These are phyloP conservation scores for Pediacus dermestoides DNA, from an alignment of 2,888 invertebrate genomes.

Conservation along the genomic window DNA sequence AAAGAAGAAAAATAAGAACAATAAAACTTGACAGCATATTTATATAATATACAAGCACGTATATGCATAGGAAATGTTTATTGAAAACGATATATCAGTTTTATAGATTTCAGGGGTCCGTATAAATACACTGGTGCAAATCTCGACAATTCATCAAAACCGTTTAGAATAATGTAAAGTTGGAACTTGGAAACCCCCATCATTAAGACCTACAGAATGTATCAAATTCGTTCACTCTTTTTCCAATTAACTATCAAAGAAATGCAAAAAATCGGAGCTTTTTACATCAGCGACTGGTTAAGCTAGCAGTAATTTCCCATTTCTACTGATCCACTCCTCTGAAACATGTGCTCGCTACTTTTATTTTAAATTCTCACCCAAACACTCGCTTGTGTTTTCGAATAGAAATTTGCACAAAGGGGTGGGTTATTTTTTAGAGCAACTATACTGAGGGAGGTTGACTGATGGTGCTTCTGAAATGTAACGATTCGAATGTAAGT, in stretches of 20 bases:
- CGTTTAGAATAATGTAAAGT: constrained; percentile 3
- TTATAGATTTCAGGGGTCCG: constrained; percentile 29
- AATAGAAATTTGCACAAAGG: neutral
- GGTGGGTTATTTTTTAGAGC: constrained; percentile 4
- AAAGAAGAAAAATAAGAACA: constrained; percentile 43
- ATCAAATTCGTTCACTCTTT: constrained; percentile 9
- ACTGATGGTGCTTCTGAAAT: constrained; percentile 17
- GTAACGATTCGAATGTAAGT: constrained; percentile 14
- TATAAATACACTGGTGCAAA: constrained; percentile 16
- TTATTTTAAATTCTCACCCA: constrained; percentile 16
- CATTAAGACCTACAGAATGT: neutral
- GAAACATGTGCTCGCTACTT: constrained; percentile 15
- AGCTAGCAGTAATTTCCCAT: constrained; percentile 10
- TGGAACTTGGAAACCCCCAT: neutral
- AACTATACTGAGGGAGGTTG: constrained; percentile 12
- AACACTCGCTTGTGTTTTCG: constrained; percentile 5
- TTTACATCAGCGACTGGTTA: constrained; percentile 5
- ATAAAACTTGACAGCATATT: constrained; percentile 43
- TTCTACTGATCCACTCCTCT: constrained; percentile 11
- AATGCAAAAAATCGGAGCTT: constrained; percentile 6
- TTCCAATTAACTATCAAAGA: constrained; percentile 15
- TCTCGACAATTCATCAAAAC: constrained; percentile 20
- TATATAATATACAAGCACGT: constrained; percentile 34
- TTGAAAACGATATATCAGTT: constrained; percentile 41
- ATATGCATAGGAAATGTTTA: constrained; percentile 37